A percentile compares a stretch with the other conserved stretches of the same genome.
Conservation (phyloP, 2,113 vertebrate genomes). For the Xiphophorus maculatus region DNA sequence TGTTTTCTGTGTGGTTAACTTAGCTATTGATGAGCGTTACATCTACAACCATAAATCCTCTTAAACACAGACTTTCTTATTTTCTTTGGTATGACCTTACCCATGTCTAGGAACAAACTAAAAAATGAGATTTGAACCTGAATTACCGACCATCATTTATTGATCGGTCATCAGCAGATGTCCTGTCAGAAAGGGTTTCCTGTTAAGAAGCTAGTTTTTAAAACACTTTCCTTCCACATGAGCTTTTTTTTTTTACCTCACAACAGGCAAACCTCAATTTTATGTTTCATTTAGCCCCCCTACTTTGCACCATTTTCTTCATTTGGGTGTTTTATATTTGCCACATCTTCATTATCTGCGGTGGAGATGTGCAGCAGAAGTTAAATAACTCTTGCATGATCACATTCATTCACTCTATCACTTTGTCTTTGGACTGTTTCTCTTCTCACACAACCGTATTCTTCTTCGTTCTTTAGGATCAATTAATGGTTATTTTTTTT, state of each 20-base stretch:
- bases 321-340: constrained; percentile 1
- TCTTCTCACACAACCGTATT: constrained; percentile 23
- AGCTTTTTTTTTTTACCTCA: no score
- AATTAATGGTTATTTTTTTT: constrained; percentile 70
- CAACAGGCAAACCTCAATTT: no score
- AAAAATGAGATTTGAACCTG: constrained; percentile 11
- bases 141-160: not conserved
- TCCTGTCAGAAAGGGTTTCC: constrained; percentile 33
- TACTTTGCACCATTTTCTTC: not conserved
- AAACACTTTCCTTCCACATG: no score
- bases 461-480: constrained; percentile 41
- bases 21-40: not conserved
- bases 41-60: not conserved
- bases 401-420: constrained; percentile 23
- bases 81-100: not conserved
- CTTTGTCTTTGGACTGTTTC: constrained; percentile 29
- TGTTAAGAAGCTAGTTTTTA: constrained; percentile 7
- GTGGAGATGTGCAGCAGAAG: constrained; percentile 22
- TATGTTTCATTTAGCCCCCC: no score
- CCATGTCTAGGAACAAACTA: constrained; percentile 6
- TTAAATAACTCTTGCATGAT: constrained; percentile 36
- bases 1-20: constrained; percentile 38
- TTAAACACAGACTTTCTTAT: not conserved
- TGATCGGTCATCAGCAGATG: constrained; percentile 59
- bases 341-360: not conserved